Evolutionary conservation across 1,140 invertebrate species (phyloP).

Genomic region (Epicauta chinensis): DNA sequence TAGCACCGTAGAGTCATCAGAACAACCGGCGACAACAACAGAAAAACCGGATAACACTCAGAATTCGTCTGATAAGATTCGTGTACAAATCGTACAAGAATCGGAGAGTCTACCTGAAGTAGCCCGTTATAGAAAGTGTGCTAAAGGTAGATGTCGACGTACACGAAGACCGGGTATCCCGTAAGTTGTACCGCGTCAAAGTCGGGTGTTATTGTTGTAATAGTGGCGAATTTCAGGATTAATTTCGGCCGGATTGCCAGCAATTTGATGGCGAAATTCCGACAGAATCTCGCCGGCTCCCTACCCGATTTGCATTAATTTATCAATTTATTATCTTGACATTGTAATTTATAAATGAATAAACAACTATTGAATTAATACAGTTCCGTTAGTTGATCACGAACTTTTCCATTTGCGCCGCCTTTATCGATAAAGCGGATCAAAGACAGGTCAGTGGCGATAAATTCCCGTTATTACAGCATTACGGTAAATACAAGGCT

Average conservation of each 20-base stretch:
- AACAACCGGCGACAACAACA: no score
- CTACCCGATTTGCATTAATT: no score
- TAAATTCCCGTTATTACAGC: neutral
- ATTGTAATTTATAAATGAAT: no score
- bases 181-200: neutral
- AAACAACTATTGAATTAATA: no score
- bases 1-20: no score
- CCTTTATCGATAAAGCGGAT: no score
- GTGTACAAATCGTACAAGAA: constrained; percentile 8
- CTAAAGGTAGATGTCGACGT: constrained; percentile 35
- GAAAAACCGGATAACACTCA: no score
- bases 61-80: neutral
- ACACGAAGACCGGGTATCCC: constrained; percentile 26
- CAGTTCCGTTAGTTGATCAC: no score
- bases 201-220: neutral
- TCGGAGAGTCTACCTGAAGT: constrained; percentile 19
- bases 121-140: constrained; percentile 27
- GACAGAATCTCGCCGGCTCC: neutral
- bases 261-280: constrained; percentile 28
- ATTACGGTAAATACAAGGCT: constrained; percentile 12
- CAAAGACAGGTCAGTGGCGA: no score
- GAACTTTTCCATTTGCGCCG: no score
- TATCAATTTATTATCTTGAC: no score
- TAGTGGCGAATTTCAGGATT: constrained; percentile 9
- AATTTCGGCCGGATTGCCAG: constrained; percentile 27